A percentile compares a stretch with the other conserved stretches of the same genome.
These are phyloP conservation scores for Drosophila pseudotalamancana DNA, from an alignment of 2,888 invertebrate species.

Conservation along the genomic window DNA sequence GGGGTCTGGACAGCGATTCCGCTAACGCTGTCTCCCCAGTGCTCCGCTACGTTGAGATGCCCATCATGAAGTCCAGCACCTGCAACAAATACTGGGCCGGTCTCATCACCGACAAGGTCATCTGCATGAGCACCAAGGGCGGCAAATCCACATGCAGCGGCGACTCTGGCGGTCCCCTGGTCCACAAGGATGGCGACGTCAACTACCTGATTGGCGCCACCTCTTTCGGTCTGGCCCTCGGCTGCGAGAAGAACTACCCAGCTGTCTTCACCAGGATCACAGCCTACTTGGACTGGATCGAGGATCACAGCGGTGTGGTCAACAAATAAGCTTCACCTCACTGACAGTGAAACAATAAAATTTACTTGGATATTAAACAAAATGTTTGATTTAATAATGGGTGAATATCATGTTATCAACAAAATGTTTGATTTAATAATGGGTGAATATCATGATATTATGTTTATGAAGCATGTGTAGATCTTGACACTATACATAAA, in stretches of 20 bases:
- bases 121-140: slow-evolving; percentile 82
- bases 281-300: slow-evolving; percentile 81
- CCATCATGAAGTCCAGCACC: slow-evolving; percentile 50
- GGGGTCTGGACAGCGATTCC: slow-evolving; percentile 73
- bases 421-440: too few relatives aligned
- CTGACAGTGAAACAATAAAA: neutral
- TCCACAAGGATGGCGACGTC: slow-evolving; percentile 70
- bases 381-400: too few relatives aligned
- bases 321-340: slow-evolving; percentile 58
- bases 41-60: slow-evolving; percentile 63
- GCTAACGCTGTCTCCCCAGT: slow-evolving; percentile 51
- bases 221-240: slow-evolving; percentile 67
- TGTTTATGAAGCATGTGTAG: too few relatives aligned
- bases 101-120: slow-evolving; percentile 50
- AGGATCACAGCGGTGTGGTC: slow-evolving; percentile 57
- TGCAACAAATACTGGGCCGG: slow-evolving; percentile 61
- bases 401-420: too few relatives aligned
- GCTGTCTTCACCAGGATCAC: slow-evolving; percentile 79
- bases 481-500: too few relatives aligned
- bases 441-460: too few relatives aligned
- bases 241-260: slow-evolving; percentile 74
- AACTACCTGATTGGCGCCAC: slow-evolving; percentile 71
- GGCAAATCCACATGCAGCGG: slow-evolving; percentile 82
- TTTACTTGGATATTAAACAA: neutral
- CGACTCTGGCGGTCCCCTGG: slow-evolving; percentile 81